Evolutionary conservation across 35 echinoderm and acorn worm species (phyloP), one percentile per base, ranked within the genome.

Genomic region (Apostichopus californicus): DNA sequence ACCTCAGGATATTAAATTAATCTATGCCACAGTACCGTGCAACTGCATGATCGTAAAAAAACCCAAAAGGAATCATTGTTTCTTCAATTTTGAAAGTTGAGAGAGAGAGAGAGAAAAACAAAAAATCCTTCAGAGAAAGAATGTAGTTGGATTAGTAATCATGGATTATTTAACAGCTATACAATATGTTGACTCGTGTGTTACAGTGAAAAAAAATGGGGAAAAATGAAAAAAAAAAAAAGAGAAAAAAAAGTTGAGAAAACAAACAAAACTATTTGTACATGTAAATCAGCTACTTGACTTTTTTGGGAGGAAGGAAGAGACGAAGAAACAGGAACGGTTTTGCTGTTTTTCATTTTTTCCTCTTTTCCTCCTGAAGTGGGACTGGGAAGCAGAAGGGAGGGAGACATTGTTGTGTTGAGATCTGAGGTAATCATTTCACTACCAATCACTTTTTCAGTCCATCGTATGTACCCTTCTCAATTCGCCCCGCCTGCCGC

Each of bases 111-210:
- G 18, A 17, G 34, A 46, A 46, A 46, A 46, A 2, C 1, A 46
- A 46, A 46, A 46, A 46, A 46, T 3, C 1, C 2, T 46, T 46
- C 34, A 46, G 34, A 46, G 18, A 68, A 68, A 68, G 18, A 68
- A 68, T 68, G 64, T 4, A 8, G n/a, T 83, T 55, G 52, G 80
- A 83, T 83, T 83, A 83, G 80, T 81, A 81, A 81, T 81, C 79
- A 46, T 81, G 79, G 28, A 81, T 46, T 81, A 81, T 81, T 79
- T 83, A 34, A 83, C 80, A 83, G 80, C 80, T 83, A 83, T 83
- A 83, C 80, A 83, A 34, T 83, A 83, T 54, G 55, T 83, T 55
- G 34, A 83, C 46, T 83, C 25, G 55, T 83, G 26, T 83, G 80
- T 83, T 83, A 83, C 55, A 46, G 34, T 46, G 34, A 3, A 46